These are phyloP conservation scores for Sebastes minor DNA, from an alignment of 2,797 vertebrate species.

Conservation along the genomic window DNA sequence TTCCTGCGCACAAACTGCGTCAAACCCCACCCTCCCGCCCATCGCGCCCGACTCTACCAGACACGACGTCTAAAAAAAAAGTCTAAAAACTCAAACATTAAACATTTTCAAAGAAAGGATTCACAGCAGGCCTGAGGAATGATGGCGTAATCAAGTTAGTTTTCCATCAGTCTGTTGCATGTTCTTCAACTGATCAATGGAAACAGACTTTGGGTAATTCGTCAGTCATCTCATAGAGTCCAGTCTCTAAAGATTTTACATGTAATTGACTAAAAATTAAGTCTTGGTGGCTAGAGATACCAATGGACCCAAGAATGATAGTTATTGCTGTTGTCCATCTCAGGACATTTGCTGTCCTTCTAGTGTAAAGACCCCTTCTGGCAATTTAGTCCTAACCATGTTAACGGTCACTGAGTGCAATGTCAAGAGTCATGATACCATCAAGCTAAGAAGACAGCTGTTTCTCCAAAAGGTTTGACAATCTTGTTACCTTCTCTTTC, in stretches of 20 bases:
- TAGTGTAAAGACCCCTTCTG: slow-evolving; percentile 29
- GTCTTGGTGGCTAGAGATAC: slow-evolving; percentile 10
- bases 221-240: slow-evolving; percentile 31
- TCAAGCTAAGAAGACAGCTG: slow-evolving; percentile 51
- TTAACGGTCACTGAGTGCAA: slow-evolving; percentile 65
- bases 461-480: slow-evolving; percentile 65
- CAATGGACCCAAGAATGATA: slow-evolving; percentile 32
- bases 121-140: slow-evolving; percentile 11
- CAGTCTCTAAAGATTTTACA: slow-evolving; percentile 11
- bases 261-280: slow-evolving; percentile 33
- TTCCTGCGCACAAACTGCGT: slow-evolving; percentile 84
- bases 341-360: slow-evolving; percentile 32
- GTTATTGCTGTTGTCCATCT: slow-evolving; percentile 27
- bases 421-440: slow-evolving; percentile 61
- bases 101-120: slow-evolving; percentile 7
- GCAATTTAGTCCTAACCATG: slow-evolving; percentile 53
- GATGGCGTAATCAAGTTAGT: slow-evolving; percentile 30
- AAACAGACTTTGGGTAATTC: slow-evolving; percentile 63
- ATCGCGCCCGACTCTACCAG: slow-evolving; percentile 11
- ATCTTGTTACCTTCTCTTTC: slow-evolving; percentile 78
- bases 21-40: slow-evolving; percentile 81
- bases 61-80: not conserved
- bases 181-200: slow-evolving; percentile 60
- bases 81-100: not conserved
- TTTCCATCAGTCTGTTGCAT: slow-evolving; percentile 26